These are phyloP conservation scores for Zootermopsis nevadensis DNA, from an alignment of 2,888 invertebrate genomes.

Conservation along the genomic window DNA sequence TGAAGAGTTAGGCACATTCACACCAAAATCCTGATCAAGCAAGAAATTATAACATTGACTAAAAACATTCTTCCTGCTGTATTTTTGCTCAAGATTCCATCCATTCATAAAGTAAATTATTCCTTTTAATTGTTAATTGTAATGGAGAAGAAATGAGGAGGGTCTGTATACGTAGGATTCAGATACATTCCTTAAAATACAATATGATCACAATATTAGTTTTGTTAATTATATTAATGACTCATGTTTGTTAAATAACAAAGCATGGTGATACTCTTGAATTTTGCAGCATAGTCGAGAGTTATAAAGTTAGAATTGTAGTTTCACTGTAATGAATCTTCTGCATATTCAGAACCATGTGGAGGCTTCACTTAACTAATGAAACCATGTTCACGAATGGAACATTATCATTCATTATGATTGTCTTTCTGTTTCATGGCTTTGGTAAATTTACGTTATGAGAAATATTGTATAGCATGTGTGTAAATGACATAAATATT, in stretches of 20 bases:
- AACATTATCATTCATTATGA: not conserved
- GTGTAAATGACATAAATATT: slow-evolving; percentile 1
- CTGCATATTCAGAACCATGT: slow-evolving; percentile 2
- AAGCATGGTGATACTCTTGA: slow-evolving; percentile 36
- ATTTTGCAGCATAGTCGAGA: not conserved
- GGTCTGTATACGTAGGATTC: slow-evolving; percentile 43
- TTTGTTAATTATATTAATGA: slow-evolving; percentile 39
- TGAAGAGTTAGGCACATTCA: slow-evolving; percentile 38
- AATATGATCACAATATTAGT: slow-evolving; percentile 44
- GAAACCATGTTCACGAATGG: no score
- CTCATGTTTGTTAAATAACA: slow-evolving; percentile 25
- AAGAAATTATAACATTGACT: slow-evolving; percentile 37
- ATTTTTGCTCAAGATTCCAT: slow-evolving; percentile 53
- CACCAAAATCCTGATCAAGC: slow-evolving; percentile 38
- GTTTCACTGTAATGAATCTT: not conserved
- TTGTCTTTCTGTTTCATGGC: not conserved
- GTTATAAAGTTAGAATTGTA: not conserved
- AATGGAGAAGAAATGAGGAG: slow-evolving; percentile 28
- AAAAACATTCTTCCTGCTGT: slow-evolving; percentile 50
- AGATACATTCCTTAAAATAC: slow-evolving; percentile 41
- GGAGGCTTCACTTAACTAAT: not conserved
- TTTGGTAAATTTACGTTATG: not conserved
- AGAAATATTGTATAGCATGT: slow-evolving; percentile 12
- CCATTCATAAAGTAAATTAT: slow-evolving; percentile 51
- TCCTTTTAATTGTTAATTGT: slow-evolving; percentile 47